Evolutionary conservation across 2,113 vertebrate genomes (phyloP).

Genomic region (Pantherophis guttatus): DNA sequence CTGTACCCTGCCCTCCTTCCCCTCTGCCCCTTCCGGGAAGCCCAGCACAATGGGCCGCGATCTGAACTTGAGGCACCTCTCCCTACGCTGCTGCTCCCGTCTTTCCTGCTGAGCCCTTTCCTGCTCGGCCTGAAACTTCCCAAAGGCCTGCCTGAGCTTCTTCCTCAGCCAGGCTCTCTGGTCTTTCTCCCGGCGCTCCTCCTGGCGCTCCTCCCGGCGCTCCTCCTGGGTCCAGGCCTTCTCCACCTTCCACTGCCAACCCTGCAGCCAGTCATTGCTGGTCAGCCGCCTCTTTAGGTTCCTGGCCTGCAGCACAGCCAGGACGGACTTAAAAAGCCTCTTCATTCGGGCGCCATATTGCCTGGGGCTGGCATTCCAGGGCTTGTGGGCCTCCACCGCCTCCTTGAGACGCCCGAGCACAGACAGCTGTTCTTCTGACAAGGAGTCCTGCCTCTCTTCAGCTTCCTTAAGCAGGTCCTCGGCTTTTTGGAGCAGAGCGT

Average conservation of each 20-base stretch:
- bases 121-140: accelerated
- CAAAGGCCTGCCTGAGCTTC: background rate
- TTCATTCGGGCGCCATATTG: background rate
- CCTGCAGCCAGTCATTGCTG: background rate
- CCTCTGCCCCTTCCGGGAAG: background rate
- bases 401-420: background rate
- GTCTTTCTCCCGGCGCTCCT: accelerated
- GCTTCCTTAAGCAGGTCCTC: background rate
- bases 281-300: background rate
- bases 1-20: accelerated
- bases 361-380: background rate
- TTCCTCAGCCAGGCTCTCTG: background rate
- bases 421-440: accelerated
- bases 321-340: background rate
- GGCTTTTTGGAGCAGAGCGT: background rate
- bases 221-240: background rate
- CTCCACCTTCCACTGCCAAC: background rate
- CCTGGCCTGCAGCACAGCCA: background rate
- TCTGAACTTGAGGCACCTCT: background rate
- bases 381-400: background rate
- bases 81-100: background rate
- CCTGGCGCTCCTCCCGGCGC: accelerated
- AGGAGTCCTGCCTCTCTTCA: background rate
- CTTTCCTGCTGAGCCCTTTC: accelerated
- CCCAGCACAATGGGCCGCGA: background rate